Conservation (phyloP, 2,113 vertebrate species). For the Myxocyprinus asiaticus region DNA sequence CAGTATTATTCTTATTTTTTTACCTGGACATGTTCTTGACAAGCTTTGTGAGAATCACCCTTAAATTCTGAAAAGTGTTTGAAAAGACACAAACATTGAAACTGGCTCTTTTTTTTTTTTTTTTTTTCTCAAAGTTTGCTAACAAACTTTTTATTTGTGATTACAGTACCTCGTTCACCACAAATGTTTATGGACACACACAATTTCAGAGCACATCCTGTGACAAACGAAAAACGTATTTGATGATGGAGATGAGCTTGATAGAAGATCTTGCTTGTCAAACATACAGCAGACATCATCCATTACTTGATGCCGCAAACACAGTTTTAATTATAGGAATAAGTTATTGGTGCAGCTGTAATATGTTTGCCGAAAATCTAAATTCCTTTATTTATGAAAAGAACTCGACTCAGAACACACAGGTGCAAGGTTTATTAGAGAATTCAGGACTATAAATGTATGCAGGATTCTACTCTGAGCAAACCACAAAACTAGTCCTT, state of each 20-base stretch:
- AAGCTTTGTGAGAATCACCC: no score
- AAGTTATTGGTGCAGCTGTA: no score
- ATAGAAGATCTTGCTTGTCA: not conserved
- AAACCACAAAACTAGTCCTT: slow-evolving; percentile 84
- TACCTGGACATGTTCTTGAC: no score
- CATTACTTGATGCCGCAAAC: not conserved
- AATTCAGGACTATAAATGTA: slow-evolving; percentile 92
- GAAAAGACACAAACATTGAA: no score
- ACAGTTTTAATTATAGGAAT: no score
- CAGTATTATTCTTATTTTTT: no score
- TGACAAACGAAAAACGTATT: slow-evolving; percentile 4
- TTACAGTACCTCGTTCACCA: not conserved
- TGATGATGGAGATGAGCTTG: not conserved
- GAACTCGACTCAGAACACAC: slow-evolving; percentile 49
- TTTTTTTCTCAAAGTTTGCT: not conserved
- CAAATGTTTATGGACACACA: not conserved
- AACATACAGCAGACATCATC: not conserved
- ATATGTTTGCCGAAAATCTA: no score
- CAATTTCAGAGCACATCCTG: not conserved
- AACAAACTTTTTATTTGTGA: not conserved
- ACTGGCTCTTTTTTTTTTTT: not conserved
- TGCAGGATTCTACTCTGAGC: slow-evolving; percentile 87
- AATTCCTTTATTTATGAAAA: not conserved
- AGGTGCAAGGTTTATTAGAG: slow-evolving; percentile 94
- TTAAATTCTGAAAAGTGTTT: no score